phyloP scores from a whole-genome alignment of 1,140 invertebrate genomes.

The Ruditapes philippinarum region DNA sequence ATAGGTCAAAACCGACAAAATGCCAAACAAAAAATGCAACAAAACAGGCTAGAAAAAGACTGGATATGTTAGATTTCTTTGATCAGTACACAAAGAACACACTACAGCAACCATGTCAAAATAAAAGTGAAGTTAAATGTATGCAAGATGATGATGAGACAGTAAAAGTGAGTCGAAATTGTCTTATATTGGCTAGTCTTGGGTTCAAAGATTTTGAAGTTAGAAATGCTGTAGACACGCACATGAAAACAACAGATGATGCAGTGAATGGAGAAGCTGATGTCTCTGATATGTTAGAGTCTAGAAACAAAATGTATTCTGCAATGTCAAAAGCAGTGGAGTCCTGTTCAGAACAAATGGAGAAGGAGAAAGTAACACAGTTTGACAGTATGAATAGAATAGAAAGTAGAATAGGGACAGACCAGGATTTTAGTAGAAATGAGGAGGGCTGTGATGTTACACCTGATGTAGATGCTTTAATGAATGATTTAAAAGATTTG shows the following conservation, averaged over 20 bases:
- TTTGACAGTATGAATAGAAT: too few relatives aligned
- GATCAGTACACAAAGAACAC: neutral
- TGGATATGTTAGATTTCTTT: neutral
- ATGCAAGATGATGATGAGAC: neutral
- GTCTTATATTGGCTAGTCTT: neutral
- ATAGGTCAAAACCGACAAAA: neutral
- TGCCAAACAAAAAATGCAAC: neutral
- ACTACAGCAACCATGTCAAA: neutral
- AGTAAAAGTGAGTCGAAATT: neutral
- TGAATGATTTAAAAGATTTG: slow-evolving; percentile 57
- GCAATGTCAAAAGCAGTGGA: slow-evolving; percentile 25
- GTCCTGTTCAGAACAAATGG: slow-evolving; percentile 12
- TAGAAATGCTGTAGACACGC: neutral
- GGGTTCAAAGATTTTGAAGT: neutral
- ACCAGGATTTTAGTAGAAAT: neutral
- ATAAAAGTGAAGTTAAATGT: neutral
- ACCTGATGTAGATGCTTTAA: slow-evolving; percentile 63
- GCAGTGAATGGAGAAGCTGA: neutral
- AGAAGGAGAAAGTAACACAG: neutral
- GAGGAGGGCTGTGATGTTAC: slow-evolving; percentile 31
- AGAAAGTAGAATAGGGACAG: neutral
- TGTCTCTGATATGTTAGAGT: neutral
- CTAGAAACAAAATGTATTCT: slow-evolving; percentile 31
- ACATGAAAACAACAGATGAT: slow-evolving; percentile 12
- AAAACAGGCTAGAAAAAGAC: neutral